Evolutionary conservation across 2,888 invertebrate genomes (phyloP), one percentile per base, ranked within the genome.

Genomic region (Stenichneumon culpator): DNA sequence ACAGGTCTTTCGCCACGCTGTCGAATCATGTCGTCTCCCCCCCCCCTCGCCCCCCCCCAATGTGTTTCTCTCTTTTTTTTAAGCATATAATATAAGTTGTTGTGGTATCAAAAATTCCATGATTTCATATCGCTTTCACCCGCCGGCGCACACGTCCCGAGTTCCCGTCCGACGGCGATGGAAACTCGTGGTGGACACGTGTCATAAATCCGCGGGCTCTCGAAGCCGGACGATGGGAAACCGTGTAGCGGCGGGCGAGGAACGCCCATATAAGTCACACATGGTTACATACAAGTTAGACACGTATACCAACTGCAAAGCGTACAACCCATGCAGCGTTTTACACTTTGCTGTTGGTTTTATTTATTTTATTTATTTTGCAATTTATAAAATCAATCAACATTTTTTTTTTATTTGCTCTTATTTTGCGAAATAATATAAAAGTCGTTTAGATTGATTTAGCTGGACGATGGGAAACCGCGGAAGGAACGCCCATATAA

Each of bases 111-210:
- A 79, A 47, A 79, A 79, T 79, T 72, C 70, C 79, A 72, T 79
- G 79, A 72, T 79, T 79, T 70, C 70, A 50, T 72, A 72, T 79
- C 79, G 79, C 79, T 79, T 79, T 79, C 79, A 72, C 70, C 70
- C 63, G 60, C 63, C 70, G 54, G 36, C 36, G 5, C 67, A 54
- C 70, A 63, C 63, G 69, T 32, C 69, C 1, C 25, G 60, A 68
- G 69, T 79, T 79, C 60, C 69, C 60, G 69, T 60, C 69, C 47
- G 69, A 28, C 60, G 25, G 25, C 68, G 68, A 47, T 44, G 22
- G 68, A 11, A 44, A 44, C 25, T 4, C 7, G 47, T 2, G 78
- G 68, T 28, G 39, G 78, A 60, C 78, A 79, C 78, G 78, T 79
- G 78, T 32, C 69, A 44, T 7, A 68, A 28, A 44, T 14, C 14